These are phyloP conservation scores for Neogale vison DNA, from an alignment of 2,113 vertebrate genomes.

Conservation along the genomic window DNA sequence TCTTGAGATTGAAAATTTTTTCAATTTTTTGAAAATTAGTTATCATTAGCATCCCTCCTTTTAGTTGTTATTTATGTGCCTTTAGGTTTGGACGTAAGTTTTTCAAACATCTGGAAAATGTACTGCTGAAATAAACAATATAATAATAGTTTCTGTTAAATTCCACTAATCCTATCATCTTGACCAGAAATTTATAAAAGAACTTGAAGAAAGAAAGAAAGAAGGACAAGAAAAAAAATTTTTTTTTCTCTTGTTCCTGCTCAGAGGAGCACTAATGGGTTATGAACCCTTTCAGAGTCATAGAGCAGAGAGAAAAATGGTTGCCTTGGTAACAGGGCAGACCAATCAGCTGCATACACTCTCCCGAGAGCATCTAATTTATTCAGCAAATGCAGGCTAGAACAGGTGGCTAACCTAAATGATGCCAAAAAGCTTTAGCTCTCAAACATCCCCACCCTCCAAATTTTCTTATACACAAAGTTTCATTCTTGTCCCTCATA, in stretches of 20 bases:
- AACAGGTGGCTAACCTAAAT: constrained; percentile 88
- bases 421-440: constrained; percentile 82
- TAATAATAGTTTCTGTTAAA: constrained; percentile 76
- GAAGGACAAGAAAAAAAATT: background rate
- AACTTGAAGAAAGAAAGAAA: background rate
- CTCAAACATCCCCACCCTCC: background rate
- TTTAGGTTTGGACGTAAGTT: constrained; percentile 45
- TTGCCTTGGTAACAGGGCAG: constrained; percentile 87
- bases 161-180: constrained; percentile 68
- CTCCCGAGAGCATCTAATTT: constrained; percentile 86
- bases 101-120: constrained; percentile 71
- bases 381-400: constrained; percentile 81
- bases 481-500: constrained; percentile 30
- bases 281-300: constrained; percentile 80
- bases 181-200: background rate
- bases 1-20: constrained; percentile 60
- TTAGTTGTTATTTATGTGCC: background rate
- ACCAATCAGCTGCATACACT: constrained; percentile 84
- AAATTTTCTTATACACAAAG: constrained; percentile 9
- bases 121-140: constrained; percentile 72
- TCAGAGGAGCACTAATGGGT: constrained; percentile 77
- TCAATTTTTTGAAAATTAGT: background rate
- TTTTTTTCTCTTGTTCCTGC: constrained; percentile 64
- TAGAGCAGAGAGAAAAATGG: constrained; percentile 81
- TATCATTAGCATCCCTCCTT: constrained; percentile 47